A percentile compares a stretch with the other conserved stretches of the same genome.
phyloP scores from a whole-genome alignment of 2,797 vertebrate species.

The Lepidocolaptes lacrymiger region DNA sequence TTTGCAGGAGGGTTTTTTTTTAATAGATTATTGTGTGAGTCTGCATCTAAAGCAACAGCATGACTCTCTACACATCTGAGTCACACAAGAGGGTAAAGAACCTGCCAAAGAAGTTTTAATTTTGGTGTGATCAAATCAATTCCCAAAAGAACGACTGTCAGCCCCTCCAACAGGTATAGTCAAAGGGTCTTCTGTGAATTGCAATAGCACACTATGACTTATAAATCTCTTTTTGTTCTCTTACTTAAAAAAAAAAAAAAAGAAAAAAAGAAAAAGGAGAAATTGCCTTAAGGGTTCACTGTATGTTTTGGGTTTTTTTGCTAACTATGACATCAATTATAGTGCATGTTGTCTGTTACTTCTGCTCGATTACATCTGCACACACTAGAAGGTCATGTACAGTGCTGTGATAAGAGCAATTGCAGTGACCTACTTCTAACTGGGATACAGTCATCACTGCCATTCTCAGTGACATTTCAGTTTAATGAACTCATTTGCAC shows the following conservation, averaged over 20 bases:
- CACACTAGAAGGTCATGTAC: fast-evolving
- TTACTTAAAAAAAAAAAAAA: not conserved
- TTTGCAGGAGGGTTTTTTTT: not conserved
- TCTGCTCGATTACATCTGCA: not conserved
- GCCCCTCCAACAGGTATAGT: not conserved
- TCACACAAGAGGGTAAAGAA: not conserved
- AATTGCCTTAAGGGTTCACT: not conserved
- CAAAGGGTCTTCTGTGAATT: not conserved
- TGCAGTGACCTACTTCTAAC: not conserved
- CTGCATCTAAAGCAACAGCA: not conserved
- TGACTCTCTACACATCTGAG: not conserved
- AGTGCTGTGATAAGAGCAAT: not conserved
- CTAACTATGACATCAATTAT: not conserved
- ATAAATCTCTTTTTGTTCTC: not conserved
- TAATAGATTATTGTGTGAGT: not conserved
- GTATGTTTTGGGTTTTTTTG: not conserved
- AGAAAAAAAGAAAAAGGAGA: too few species aligned
- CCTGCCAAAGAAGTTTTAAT: not conserved
- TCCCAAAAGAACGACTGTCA: not conserved
- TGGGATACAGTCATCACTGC: not conserved
- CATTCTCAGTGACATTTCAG: not conserved
- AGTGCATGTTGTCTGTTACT: not conserved
- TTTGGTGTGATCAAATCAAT: not conserved
- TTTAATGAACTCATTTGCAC: slow-evolving; percentile 1
- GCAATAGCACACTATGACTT: not conserved